phyloP scores from a whole-genome alignment of 1,140 invertebrate genomes.

The Gerris buenoi region DNA sequence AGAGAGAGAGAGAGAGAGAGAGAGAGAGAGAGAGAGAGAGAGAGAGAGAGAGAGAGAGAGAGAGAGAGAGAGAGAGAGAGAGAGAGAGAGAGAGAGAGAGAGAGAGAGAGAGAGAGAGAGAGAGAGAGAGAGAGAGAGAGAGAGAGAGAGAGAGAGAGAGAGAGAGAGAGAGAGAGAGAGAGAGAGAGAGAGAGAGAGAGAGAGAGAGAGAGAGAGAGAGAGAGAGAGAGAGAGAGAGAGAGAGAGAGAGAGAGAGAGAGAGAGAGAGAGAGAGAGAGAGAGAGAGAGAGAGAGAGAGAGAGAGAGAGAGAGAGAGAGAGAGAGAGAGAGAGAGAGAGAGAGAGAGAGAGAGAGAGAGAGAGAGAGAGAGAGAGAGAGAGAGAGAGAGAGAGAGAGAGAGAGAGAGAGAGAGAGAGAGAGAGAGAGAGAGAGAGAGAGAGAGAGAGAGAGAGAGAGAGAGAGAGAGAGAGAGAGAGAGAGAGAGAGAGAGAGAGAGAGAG shows the following conservation, averaged over 20 bases:
- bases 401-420: conserved; percentile 12
- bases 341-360: conserved; percentile 12
- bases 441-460: conserved; percentile 12
- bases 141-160: too few species aligned
- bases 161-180: too few species aligned
- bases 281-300: too few species aligned
- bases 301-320: conserved; percentile 12
- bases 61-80: too few species aligned
- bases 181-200: too few species aligned
- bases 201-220: too few species aligned
- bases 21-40: conserved; percentile 15
- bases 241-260: too few species aligned
- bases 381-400: conserved; percentile 12
- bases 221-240: too few species aligned
- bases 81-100: too few species aligned
- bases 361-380: conserved; percentile 12
- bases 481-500: conserved; percentile 12
- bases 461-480: conserved; percentile 12
- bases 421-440: conserved; percentile 12
- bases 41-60: conserved; percentile 5
- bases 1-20: conserved; percentile 8
- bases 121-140: too few species aligned
- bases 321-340: conserved; percentile 13
- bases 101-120: too few species aligned
- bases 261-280: too few species aligned